Evolutionary conservation across 2,888 invertebrate species (phyloP).

Genomic region (Tenthredo notha): DNA sequence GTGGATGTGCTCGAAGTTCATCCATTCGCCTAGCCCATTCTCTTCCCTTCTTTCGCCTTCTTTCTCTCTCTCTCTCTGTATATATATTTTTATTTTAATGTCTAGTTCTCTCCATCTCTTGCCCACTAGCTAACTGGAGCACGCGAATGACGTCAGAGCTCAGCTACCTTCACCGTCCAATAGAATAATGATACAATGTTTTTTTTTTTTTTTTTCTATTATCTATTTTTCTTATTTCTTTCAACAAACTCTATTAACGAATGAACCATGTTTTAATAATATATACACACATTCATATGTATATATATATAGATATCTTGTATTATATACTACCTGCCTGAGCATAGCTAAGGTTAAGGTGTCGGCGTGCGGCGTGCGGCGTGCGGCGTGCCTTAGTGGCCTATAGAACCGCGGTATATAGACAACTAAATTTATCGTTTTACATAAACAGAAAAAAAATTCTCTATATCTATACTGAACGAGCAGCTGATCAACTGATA

Average conservation of each 20-base stretch:
- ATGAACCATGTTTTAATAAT: not conserved
- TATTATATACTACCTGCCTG: not conserved
- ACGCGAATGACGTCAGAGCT: conserved; percentile 44
- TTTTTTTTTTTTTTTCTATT: not conserved
- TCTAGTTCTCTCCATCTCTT: conserved; percentile 51
- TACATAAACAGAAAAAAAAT: not conserved
- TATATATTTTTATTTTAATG: not conserved
- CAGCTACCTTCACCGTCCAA: conserved; percentile 47
- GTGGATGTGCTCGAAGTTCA: not conserved
- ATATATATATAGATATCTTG: not conserved
- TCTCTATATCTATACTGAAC: not conserved
- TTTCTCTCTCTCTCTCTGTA: not conserved
- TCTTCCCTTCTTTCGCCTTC: not conserved
- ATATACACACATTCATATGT: too few species aligned
- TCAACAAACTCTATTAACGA: not conserved
- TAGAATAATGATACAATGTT: not conserved
- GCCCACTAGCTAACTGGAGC: conserved; percentile 38
- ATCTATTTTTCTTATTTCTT: not conserved
- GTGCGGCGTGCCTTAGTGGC: not conserved
- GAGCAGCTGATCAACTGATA: not conserved
- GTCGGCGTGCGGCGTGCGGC: not conserved
- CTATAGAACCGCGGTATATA: not conserved
- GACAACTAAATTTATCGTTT: conserved; percentile 17
- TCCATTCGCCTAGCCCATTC: not conserved
- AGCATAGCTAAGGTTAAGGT: conserved; percentile 3